A percentile compares a stretch with the other conserved stretches of the same genome.
Conservation (phyloP, 2,113 vertebrate species). For the Arothron firmamentum region DNA sequence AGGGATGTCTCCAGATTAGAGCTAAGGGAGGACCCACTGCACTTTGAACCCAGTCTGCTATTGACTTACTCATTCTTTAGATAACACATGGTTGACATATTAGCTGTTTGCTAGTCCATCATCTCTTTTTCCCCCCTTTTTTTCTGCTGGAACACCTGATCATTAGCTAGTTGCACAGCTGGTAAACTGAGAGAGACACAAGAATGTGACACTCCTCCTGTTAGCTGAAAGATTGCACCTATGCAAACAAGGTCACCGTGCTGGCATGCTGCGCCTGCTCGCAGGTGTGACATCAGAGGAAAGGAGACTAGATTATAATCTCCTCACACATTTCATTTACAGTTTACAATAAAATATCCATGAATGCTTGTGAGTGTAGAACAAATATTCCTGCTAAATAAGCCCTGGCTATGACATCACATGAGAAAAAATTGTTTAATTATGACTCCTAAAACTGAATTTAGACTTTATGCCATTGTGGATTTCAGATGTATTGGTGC, state of each 20-base stretch:
- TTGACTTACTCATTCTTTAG: slow-evolving; percentile 65
- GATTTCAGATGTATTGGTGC: too few relatives aligned
- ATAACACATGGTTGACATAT: slow-evolving; percentile 63
- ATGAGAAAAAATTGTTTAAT: too few relatives aligned
- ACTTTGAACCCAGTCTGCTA: slow-evolving; percentile 62
- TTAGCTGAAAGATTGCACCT: slow-evolving; percentile 37
- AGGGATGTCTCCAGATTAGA: slow-evolving; percentile 43
- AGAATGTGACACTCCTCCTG: slow-evolving; percentile 58
- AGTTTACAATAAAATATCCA: too few relatives aligned
- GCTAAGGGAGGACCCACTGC: slow-evolving; percentile 47
- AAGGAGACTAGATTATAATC: background rate
- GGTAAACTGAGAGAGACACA: slow-evolving; percentile 49
- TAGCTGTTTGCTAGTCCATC: slow-evolving; percentile 48
- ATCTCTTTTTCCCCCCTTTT: slow-evolving; percentile 16
- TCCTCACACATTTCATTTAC: too few relatives aligned
- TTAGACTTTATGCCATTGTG: too few relatives aligned
- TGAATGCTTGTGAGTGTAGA: too few relatives aligned
- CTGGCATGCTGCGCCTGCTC: slow-evolving; percentile 6
- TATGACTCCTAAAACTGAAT: too few relatives aligned
- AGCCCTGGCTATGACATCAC: too few relatives aligned
- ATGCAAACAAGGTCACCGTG: slow-evolving; percentile 31
- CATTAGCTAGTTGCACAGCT: slow-evolving; percentile 61
- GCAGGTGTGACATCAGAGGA: slow-evolving; percentile 16
- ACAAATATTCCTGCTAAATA: too few relatives aligned
- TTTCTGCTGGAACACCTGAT: slow-evolving; percentile 63